Base-by-base conservation (phyloP, 2,797 vertebrate genomes). In the Nannoperca australis region DNA sequence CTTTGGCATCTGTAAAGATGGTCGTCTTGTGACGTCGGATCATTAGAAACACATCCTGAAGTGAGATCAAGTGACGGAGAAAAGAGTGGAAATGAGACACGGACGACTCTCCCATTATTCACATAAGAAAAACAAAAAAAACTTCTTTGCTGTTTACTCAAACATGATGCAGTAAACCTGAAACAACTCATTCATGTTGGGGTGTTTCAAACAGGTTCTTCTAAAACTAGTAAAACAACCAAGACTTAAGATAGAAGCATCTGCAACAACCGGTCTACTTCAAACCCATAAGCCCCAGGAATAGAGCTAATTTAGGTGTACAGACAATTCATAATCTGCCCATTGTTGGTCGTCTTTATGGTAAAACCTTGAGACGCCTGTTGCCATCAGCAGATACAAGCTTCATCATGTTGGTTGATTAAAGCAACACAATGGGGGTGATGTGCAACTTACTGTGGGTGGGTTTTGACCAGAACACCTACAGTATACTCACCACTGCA, bases 1-100 rank as follows among this genome's bases (percentile, higher is more conserved):
- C 97, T 95, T 98, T 98, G 92, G 97, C 92, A 94, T 96, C 97
- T 27, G 97, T 98, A 91, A 98, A 98, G 91, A 96, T 96, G 86
- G 96, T 96, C 59, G 95, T 94, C 95, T 95, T 96, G 86, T 95
- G 91, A 91, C 95, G 95, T 83, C 91, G 86, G 78, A 94, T 94
- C 96, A 96, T 96, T 80, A 96, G 82, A 88, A 95, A 96, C 85
- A 96, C 94, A 71, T 95, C 95, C 95, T 96, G 71, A 24, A 50
- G 40, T 15, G 56, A 78, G 61, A 78, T 36, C 11, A 61, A 14
- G 61, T 12, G 20, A 66, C 11, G 36, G 45, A 61, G 49, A 11
- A 61, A 61, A 66, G 14, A 55, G 22, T 7, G 42, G 36, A 81
- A 66, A 60, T 53, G 20, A 74, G 42, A 67, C 32, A 54, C 10